Percentiles rank a stretch among this genome's conserved stretches.
Conservation (phyloP, 2,797 vertebrate species). For the Lagothrix lagotricha region DNA sequence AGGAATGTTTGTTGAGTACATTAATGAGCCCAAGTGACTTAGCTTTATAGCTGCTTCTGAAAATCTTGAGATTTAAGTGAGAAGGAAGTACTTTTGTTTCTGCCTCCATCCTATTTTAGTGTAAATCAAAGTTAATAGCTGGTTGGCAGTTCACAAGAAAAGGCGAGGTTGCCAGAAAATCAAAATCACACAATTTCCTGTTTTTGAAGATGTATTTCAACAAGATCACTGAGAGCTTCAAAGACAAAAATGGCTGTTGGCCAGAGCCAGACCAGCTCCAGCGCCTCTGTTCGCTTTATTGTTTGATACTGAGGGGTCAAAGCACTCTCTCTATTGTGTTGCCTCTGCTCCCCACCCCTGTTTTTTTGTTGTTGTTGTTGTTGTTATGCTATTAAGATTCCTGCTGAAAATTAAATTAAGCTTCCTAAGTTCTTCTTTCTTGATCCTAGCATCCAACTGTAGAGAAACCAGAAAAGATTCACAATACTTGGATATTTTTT, state of each 20-base stretch:
- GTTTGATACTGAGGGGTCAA: conserved; percentile 61
- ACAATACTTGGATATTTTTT: conserved; percentile 42
- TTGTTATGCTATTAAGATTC: conserved; percentile 61
- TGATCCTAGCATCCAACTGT: conserved; percentile 60
- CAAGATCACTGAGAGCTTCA: conserved; percentile 75
- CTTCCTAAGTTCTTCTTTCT: conserved; percentile 68
- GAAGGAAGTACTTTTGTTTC: conserved; percentile 79
- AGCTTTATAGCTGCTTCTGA: conserved; percentile 38
- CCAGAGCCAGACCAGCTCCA: conserved; percentile 65
- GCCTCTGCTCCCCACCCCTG: neutral
- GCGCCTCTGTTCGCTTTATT: conserved; percentile 36
- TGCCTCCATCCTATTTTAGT: neutral
- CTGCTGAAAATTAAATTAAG: conserved; percentile 72
- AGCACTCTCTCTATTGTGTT: conserved; percentile 32
- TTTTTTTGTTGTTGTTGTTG: neutral
- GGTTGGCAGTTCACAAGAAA: conserved; percentile 79
- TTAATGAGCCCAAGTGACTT: conserved; percentile 52
- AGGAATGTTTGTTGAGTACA: neutral
- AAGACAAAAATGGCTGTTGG: conserved; percentile 77
- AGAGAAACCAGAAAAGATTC: conserved; percentile 45
- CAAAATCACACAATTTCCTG: conserved; percentile 84
- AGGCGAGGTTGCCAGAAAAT: conserved; percentile 80
- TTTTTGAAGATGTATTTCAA: conserved; percentile 84
- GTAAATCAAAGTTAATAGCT: conserved; percentile 75
- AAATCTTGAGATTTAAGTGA: conserved; percentile 53